A percentile compares a stretch with the other conserved stretches of the same genome.
phyloP scores from a whole-genome alignment of 2,113 vertebrate genomes.

The Buteo buteo region DNA sequence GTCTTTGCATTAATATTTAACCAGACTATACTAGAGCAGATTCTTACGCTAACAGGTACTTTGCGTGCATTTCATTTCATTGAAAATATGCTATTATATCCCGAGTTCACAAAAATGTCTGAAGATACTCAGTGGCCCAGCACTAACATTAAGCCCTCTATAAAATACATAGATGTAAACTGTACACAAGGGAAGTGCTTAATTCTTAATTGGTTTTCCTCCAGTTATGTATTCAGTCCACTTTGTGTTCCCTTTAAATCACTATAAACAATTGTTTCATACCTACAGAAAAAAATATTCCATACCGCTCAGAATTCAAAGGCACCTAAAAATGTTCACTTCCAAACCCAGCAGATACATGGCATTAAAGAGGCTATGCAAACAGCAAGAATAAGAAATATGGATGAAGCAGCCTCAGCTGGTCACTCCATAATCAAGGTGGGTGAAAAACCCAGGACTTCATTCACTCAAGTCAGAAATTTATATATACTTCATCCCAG shows the following conservation, averaged over 20 bases:
- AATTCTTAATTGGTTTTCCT: neutral
- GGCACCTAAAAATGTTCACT: neutral
- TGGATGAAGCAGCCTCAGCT: neutral
- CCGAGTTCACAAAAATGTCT: neutral
- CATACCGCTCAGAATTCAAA: neutral
- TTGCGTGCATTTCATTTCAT: conserved; percentile 23
- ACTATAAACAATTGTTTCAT: neutral
- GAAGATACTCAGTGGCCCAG: neutral
- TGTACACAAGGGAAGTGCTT: neutral
- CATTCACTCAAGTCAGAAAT: neutral
- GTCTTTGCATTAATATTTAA: conserved; percentile 68
- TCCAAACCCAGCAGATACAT: neutral
- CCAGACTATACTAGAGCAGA: conserved; percentile 2
- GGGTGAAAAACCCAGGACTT: neutral
- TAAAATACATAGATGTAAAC: neutral
- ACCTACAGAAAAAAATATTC: neutral
- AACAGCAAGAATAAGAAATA: neutral
- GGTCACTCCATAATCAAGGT: neutral
- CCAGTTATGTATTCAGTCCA: neutral
- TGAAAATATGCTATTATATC: conserved; percentile 5
- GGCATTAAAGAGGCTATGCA: neutral
- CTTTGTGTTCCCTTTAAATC: neutral
- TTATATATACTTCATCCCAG: neutral
- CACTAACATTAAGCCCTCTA: neutral
- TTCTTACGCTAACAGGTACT: conserved; percentile 50